Conservation (phyloP, 2,113 vertebrate species). For the Panthera uncia region DNA sequence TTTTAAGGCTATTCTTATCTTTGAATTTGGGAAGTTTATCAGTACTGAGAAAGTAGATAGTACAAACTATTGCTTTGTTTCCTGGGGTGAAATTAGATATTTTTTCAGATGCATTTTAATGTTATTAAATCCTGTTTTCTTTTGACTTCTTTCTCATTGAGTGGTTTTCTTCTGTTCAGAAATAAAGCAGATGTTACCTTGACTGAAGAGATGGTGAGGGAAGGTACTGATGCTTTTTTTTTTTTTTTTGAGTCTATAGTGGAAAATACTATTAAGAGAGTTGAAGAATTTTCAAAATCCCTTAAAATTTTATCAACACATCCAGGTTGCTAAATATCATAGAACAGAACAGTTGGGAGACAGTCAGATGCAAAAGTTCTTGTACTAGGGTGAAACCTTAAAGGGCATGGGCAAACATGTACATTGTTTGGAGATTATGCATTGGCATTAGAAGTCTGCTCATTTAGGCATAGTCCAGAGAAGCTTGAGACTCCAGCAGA, state of each 20-base stretch:
- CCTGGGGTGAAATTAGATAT: neutral
- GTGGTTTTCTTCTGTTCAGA: neutral
- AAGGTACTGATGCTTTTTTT: neutral
- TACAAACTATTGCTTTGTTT: neutral
- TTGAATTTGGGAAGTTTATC: neutral
- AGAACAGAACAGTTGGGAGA: neutral
- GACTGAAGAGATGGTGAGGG: neutral
- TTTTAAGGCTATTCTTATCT: neutral
- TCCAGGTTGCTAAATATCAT: neutral
- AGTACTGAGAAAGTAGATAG: neutral
- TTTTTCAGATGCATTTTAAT: neutral
- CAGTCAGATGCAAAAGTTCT: neutral
- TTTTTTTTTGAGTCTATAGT: neutral
- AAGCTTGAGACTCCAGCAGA: neutral
- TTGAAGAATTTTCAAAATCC: neutral
- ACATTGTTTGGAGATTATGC: neutral
- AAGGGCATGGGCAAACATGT: neutral
- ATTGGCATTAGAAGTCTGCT: neutral
- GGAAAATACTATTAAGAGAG: neutral
- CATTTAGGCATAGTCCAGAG: neutral
- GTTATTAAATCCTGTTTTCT: neutral
- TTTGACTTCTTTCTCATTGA: neutral
- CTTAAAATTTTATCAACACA: neutral
- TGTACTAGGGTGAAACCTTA: neutral
- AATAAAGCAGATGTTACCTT: neutral